Conservation (phyloP, 2,888 invertebrate genomes). For the Oxyscelio sp. region DNA sequence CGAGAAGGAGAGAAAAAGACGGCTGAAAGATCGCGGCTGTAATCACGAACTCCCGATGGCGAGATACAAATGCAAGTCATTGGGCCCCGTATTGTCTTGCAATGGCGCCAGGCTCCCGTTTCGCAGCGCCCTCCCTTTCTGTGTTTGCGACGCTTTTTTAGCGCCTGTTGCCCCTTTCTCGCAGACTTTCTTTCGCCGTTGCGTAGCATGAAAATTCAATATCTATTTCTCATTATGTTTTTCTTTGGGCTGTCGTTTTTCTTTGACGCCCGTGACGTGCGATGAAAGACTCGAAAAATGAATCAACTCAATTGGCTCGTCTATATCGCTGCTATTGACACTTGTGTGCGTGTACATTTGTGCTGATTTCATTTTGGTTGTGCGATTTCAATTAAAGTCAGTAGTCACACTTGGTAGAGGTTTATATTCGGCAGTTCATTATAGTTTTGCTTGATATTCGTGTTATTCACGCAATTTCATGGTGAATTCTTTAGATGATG, state of each 20-base stretch:
- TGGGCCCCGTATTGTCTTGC: slow-evolving; percentile 84
- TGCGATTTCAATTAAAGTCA: slow-evolving; percentile 49
- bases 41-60: slow-evolving; percentile 81
- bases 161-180: slow-evolving; percentile 73
- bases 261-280: slow-evolving; percentile 61
- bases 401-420: slow-evolving; percentile 28
- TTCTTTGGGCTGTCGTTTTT: slow-evolving; percentile 61
- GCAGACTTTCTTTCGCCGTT: slow-evolving; percentile 57
- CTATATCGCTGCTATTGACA: slow-evolving; percentile 21
- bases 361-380: slow-evolving; percentile 43
- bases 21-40: slow-evolving; percentile 80
- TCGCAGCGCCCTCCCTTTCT: slow-evolving; percentile 70
- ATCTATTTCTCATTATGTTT: slow-evolving; percentile 75
- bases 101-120: slow-evolving; percentile 88
- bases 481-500: slow-evolving; percentile 5
- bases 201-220: slow-evolving; percentile 70
- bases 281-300: slow-evolving; percentile 37
- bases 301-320: slow-evolving; percentile 33
- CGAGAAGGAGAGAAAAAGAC: slow-evolving; percentile 64
- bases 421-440: slow-evolving; percentile 24
- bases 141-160: slow-evolving; percentile 49
- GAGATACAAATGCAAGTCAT: slow-evolving; percentile 87
- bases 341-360: slow-evolving; percentile 4
- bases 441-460: slow-evolving; percentile 22
- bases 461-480: slow-evolving; percentile 36